Evolutionary conservation across 2,113 vertebrate species (phyloP), one percentile per base, ranked within the genome.

Genomic region (Butastur rufipennis): DNA sequence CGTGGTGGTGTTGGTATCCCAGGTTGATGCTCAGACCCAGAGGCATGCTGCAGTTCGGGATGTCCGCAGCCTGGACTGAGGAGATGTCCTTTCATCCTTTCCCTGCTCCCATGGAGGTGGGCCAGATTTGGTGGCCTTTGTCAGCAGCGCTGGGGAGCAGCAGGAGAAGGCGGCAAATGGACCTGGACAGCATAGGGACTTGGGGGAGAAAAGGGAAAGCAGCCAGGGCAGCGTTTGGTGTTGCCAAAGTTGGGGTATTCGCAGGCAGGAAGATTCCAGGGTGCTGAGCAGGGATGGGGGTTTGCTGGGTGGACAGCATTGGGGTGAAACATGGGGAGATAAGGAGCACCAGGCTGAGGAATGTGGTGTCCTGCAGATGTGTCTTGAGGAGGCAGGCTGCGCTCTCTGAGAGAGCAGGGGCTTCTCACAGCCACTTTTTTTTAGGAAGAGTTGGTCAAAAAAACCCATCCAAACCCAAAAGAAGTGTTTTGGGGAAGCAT

Each of bases 261-360:
- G 4, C 52, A 66, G 58, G 19, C 56, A 80, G 45, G n/a, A 58
- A 72, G 42, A n/a, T 43, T 31, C 59, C 32, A 36, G 62, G 9
- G 18, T 77, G 73, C 63, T 53, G 27, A 20, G 38, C 58, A 72
- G 42, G 27, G 48, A 38, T 29, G 26, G n/a, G 31, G 20, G 36
- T 42, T 75, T 0, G 0, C 10, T 27, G 82, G 19, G 21, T 84
- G 73, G 43, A 27, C 14, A 40, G 42, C 7, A 1, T 8, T 40
- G 68, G 77, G 20, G 50, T 20, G 56, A 66, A 84, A 42, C 53
- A 3, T 29, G 22, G 16, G 25, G 19, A 75, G 36, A 62, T 26
- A n/a, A 62, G 52, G 52, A 87, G 63, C 42, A 81, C 40, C 36
- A 77, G 42, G 40, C 23, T 77, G 74, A 88, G 70, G 34, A 80